Percentiles rank a stretch among this genome's conserved stretches.
phyloP scores from a whole-genome alignment of 2,113 vertebrate genomes.

The Tricholaema leucomelas region DNA sequence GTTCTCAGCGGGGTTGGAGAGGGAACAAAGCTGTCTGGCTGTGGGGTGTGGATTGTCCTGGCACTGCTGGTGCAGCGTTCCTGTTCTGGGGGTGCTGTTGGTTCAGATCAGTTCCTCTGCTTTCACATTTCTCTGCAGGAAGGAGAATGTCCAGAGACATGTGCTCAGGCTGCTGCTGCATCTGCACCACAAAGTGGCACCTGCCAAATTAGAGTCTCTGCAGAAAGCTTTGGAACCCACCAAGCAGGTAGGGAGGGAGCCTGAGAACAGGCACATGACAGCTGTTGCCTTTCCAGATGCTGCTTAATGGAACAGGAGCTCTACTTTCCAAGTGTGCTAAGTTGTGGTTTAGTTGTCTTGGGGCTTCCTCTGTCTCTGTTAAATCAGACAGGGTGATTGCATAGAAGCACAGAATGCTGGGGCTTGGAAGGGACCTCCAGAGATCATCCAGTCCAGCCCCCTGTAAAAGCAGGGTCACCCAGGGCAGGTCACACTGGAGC shows the following conservation, averaged over 20 bases:
- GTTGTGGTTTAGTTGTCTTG: not conserved
- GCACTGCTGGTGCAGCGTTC: not conserved
- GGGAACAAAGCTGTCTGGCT: not conserved
- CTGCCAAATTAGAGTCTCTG: conserved; percentile 83
- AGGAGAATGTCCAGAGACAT: conserved; percentile 94
- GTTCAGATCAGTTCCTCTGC: not conserved
- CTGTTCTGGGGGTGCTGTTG: not conserved
- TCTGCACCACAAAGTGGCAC: conserved; percentile 89
- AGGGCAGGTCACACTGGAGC: no score
- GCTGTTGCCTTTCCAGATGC: not conserved
- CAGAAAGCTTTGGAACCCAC: conserved; percentile 91
- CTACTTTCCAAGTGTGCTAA: not conserved
- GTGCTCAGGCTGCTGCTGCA: conserved; percentile 89
- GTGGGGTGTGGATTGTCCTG: not conserved
- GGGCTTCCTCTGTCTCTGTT: not conserved
- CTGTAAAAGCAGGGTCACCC: no score
- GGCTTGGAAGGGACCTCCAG: no score
- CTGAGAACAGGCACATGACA: not conserved
- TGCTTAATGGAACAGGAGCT: not conserved
- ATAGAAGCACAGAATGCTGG: no score
- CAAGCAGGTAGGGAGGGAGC: conserved; percentile 83
- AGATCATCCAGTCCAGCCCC: no score
- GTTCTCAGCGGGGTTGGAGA: not conserved
- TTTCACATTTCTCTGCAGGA: conserved; percentile 75
- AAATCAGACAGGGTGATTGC: not conserved